A percentile compares a stretch with the other conserved stretches of the same genome.
Conservation (phyloP, 2,888 invertebrate genomes). For the Lasioglossum leucozonium region DNA sequence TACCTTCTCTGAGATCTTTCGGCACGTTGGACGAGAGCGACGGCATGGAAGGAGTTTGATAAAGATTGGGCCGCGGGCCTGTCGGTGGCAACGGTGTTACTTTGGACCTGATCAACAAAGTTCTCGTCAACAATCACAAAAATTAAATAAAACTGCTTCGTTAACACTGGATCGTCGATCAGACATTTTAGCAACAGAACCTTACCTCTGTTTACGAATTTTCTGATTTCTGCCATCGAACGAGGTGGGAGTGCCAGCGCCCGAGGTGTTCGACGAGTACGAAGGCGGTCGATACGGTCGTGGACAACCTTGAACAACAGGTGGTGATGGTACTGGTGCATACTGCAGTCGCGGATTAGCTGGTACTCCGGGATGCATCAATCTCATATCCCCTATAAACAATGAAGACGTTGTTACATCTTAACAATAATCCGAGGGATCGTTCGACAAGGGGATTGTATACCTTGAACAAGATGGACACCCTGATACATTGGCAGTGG, state of each 20-base stretch:
- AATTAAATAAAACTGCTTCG: background rate
- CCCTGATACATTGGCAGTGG: constrained; percentile 84
- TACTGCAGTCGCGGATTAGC: constrained; percentile 81
- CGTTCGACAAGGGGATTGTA: background rate
- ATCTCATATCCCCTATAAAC: constrained; percentile 78
- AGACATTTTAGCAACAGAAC: background rate
- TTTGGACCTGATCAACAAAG: constrained; percentile 79
- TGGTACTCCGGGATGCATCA: constrained; percentile 82
- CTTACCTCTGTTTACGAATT: constrained; percentile 82
- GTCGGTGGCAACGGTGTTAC: constrained; percentile 79
- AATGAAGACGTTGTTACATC: background rate
- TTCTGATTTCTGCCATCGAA: constrained; percentile 81
- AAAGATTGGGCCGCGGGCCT: constrained; percentile 79
- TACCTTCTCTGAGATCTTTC: constrained; percentile 83
- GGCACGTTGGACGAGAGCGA: constrained; percentile 79
- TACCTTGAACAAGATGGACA: constrained; percentile 83
- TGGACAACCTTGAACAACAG: constrained; percentile 82
- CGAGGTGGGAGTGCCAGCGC: constrained; percentile 79
- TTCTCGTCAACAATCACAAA: background rate
- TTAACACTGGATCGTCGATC: background rate
- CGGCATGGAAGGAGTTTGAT: constrained; percentile 81
- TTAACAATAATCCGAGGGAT: background rate
- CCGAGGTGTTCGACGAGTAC: constrained; percentile 81
- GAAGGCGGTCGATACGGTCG: constrained; percentile 81
- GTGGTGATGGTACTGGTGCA: constrained; percentile 81